Evolutionary conservation across 2,797 vertebrate genomes (phyloP).

Genomic region (Myripristis jacobus): DNA sequence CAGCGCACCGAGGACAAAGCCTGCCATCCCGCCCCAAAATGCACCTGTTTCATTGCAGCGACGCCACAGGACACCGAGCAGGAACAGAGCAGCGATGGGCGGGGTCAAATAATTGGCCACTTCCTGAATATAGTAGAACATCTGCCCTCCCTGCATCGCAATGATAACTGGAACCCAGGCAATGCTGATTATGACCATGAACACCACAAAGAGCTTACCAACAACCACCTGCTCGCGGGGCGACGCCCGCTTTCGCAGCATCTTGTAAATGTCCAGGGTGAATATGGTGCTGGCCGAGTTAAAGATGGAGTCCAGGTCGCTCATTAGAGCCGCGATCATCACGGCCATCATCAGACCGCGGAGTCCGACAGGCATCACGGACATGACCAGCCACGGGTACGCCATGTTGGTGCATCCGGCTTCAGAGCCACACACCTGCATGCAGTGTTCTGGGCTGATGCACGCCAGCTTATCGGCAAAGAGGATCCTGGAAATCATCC

Average conservation of each 20-base stretch:
- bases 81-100: constrained; percentile 93
- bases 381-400: constrained; percentile 94
- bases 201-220: constrained; percentile 90
- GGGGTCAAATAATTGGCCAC: constrained; percentile 94
- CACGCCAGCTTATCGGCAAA: constrained; percentile 92
- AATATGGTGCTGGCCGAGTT: constrained; percentile 98
- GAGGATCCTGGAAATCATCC: constrained; percentile 95
- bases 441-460: constrained; percentile 94
- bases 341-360: constrained; percentile 97
- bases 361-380: constrained; percentile 91
- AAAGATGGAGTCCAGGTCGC: constrained; percentile 97
- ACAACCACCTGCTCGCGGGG: constrained; percentile 91
- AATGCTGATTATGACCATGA: constrained; percentile 95
- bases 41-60: constrained; percentile 96
- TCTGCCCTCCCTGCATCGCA: constrained; percentile 97
- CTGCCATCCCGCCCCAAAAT: constrained; percentile 92
- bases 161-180: constrained; percentile 97
- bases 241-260: constrained; percentile 81
- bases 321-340: constrained; percentile 98
- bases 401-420: constrained; percentile 95
- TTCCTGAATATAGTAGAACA: constrained; percentile 98
- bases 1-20: constrained; percentile 86
- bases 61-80: constrained; percentile 93
- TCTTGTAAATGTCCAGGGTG: constrained; percentile 94
- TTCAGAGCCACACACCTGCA: constrained; percentile 91